Evolutionary conservation across 1,140 invertebrate genomes (phyloP).

Genomic region (Brevipalpus yothersi): DNA sequence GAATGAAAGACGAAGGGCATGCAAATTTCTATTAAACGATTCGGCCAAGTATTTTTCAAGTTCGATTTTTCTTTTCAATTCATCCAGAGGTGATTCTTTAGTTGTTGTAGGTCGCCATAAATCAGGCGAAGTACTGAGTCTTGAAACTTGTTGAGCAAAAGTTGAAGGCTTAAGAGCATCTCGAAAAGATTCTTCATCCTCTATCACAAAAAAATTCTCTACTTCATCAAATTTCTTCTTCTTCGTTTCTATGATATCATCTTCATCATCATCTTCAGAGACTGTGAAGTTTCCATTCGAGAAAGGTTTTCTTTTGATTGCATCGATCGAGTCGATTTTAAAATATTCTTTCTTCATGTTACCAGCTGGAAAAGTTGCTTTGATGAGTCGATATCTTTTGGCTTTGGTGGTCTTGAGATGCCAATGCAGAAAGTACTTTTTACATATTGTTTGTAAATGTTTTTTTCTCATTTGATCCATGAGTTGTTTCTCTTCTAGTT

Average conservation of each 20-base stretch:
- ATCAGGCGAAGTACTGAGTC: not conserved
- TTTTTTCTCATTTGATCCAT: not conserved
- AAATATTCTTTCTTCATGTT: not conserved
- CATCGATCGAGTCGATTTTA: not conserved
- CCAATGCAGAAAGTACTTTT: not conserved
- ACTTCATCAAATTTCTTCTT: not conserved
- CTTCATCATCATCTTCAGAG: not conserved
- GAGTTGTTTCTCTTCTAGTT: not conserved
- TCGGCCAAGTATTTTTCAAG: not conserved
- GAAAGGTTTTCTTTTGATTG: not conserved
- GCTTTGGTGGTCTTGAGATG: not conserved
- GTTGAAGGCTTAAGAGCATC: not conserved
- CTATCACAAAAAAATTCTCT: not conserved
- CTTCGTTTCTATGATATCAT: not conserved
- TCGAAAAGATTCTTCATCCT: not conserved
- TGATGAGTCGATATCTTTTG: not conserved
- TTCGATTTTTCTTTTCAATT: not conserved
- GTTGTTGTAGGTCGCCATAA: too few relatives aligned
- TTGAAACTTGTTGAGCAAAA: not conserved
- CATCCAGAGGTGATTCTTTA: not conserved
- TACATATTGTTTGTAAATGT: not conserved
- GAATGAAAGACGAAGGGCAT: not conserved
- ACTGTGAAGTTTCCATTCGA: too few relatives aligned
- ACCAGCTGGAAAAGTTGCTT: not conserved
- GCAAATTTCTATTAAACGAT: not conserved